These are phyloP conservation scores for Trichechus manatus DNA, from an alignment of 2,113 vertebrate genomes.

Conservation along the genomic window DNA sequence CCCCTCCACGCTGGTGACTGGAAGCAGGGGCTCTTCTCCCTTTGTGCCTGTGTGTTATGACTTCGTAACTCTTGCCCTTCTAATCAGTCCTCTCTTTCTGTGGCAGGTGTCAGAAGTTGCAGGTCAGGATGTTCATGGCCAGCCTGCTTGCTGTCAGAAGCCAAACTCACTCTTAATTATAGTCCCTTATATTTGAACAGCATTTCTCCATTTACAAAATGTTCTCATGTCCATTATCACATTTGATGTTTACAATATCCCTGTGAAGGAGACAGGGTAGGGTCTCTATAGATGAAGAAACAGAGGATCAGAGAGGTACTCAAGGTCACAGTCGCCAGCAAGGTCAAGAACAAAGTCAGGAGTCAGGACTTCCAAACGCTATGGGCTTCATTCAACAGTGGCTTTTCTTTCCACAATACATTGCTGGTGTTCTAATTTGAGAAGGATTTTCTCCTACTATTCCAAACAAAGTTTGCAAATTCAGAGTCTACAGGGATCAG, in stretches of 20 bases:
- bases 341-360: neutral
- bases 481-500: neutral
- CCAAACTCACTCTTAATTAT: constrained; percentile 50
- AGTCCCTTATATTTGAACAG: constrained; percentile 10
- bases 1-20: neutral
- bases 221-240: neutral
- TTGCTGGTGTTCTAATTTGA: neutral
- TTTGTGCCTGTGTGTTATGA: neutral
- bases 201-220: constrained; percentile 15
- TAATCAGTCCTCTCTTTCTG: constrained; percentile 57
- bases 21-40: neutral
- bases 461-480: neutral
- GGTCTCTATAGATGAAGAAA: neutral
- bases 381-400: neutral
- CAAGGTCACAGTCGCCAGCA: neutral
- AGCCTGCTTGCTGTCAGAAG: constrained; percentile 37
- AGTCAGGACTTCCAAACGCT: neutral
- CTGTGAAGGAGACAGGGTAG: neutral
- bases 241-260: neutral
- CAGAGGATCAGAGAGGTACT: neutral
- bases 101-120: constrained; percentile 45
- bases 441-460: neutral
- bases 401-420: neutral
- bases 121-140: neutral
- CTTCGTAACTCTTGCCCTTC: constrained; percentile 51